Evolutionary conservation across 2,113 vertebrate genomes (phyloP), one percentile per base, ranked within the genome.

Genomic region (Alosa alosa): DNA sequence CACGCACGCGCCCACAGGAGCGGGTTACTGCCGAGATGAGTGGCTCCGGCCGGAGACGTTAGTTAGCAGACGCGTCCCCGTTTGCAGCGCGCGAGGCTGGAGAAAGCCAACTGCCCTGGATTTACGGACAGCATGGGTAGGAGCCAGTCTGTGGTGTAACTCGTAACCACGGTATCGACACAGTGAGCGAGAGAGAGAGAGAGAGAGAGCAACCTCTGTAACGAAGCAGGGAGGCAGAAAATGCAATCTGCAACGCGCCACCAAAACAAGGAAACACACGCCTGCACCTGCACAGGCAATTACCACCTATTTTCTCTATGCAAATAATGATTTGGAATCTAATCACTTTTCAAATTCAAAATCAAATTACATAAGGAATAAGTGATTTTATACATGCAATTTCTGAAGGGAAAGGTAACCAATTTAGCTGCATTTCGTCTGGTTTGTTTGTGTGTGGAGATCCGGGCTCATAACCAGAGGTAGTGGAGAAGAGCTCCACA

Each of bases 91-190:
- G 15, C 20, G 15, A 49, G 83, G 83, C 83, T 25, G 52, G 84
- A 78, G 72, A 45, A 18, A 82, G 41, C 85, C 89, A 88, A 85
- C 88, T 88, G 87, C 81, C 87, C 84, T 82, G 83, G 55, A 88
- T 89, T 82, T 72, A 78, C 85, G 83, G 45, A 25, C 82, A 78
- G 84, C n/a, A 60, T 81, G 50, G n/a, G 31, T 17, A 81, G 47
- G 8, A 84, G 68, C 36, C 82, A 84, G 52, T 88, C 49, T 88
- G 72, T 2, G 9, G 64, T 41, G 72, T 36, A 36, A 36, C 55
- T n/a, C 4, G 55, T 60, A 22, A 60, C 20, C 55, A 36, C 3
- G 25, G n/a, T n/a, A 64, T 6, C 9, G 64, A 72, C n/a, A 72
- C n/a, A 72, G 31, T 31, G 31, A 31, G n/a, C 4, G 39, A 78